These are phyloP conservation scores for Prionchulus punctatus DNA, from an alignment of 2,888 invertebrate species.

Conservation along the genomic window DNA sequence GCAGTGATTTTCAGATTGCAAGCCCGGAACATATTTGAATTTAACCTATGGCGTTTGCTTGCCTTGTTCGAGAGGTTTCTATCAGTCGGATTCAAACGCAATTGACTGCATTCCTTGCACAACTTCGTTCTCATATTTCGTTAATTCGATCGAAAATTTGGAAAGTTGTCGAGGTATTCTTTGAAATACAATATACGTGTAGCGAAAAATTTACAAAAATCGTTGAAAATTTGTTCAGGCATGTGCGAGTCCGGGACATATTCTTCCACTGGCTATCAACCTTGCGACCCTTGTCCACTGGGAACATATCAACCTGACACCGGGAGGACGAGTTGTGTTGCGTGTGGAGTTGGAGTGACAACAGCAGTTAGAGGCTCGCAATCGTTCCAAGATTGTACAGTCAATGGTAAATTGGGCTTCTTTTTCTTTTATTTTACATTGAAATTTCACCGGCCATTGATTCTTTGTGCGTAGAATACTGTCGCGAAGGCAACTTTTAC, in stretches of 20 bases:
- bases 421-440: neutral
- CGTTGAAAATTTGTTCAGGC: no score
- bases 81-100: constrained; percentile 32
- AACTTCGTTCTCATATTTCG: constrained; percentile 11
- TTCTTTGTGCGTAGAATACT: constrained; percentile 22
- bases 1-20: no score
- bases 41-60: constrained; percentile 19
- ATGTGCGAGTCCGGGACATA: constrained; percentile 33
- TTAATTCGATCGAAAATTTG: no score
- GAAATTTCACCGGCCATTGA: neutral
- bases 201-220: no score
- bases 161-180: no score
- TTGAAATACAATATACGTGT: no score
- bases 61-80: constrained; percentile 31
- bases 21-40: constrained; percentile 31
- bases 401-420: constrained; percentile 24
- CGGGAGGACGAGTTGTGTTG: constrained; percentile 31
- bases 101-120: constrained; percentile 27
- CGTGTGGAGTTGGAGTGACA: constrained; percentile 26
- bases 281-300: constrained; percentile 32
- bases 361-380: constrained; percentile 22
- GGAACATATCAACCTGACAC: constrained; percentile 34
- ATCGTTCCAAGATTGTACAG: constrained; percentile 29
- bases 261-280: constrained; percentile 32
- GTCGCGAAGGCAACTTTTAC: constrained; percentile 32